phyloP scores from a whole-genome alignment of 2,113 vertebrate genomes.

The Cebidichthys violaceus region DNA sequence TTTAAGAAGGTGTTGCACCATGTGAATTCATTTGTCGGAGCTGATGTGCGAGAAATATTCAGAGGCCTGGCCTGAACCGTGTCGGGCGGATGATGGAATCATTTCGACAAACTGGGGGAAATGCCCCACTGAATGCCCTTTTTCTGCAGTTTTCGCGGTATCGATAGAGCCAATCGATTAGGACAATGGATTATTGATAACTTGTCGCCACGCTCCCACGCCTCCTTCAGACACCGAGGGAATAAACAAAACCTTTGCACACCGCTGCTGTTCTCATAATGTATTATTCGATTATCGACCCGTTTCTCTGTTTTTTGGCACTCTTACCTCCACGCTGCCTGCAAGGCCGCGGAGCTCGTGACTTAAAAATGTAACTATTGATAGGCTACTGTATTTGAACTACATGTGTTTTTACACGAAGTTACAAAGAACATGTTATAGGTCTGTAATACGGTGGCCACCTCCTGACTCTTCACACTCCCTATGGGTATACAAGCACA shows the following conservation, averaged over 20 bases:
- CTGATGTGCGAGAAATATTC: constrained; percentile 66
- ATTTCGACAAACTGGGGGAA: constrained; percentile 21
- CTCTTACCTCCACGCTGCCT: not conserved
- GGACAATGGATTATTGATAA: constrained; percentile 63
- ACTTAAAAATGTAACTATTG: not conserved
- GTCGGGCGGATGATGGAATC: constrained; percentile 34
- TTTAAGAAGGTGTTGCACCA: constrained; percentile 76
- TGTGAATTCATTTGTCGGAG: constrained; percentile 74
- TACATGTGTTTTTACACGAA: not conserved
- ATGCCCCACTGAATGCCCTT: constrained; percentile 29
- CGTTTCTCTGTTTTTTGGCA: not conserved
- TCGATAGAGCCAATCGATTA: constrained; percentile 60
- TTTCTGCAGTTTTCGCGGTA: constrained; percentile 16
- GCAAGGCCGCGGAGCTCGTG: not conserved
- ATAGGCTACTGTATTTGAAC: not conserved
- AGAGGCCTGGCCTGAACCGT: constrained; percentile 44
- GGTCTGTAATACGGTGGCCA: not conserved
- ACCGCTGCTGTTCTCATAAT: constrained; percentile 28
- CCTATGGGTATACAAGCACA: not conserved
- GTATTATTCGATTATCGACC: constrained; percentile 57
- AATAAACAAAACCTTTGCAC: constrained; percentile 65
- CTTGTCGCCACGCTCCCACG: constrained; percentile 40
- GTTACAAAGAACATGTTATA: not conserved
- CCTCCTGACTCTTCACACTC: constrained; percentile 4
- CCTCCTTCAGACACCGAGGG: constrained; percentile 27